These are phyloP conservation scores for Nanorana parkeri DNA, from an alignment of 2,113 vertebrate species.

Conservation along the genomic window DNA sequence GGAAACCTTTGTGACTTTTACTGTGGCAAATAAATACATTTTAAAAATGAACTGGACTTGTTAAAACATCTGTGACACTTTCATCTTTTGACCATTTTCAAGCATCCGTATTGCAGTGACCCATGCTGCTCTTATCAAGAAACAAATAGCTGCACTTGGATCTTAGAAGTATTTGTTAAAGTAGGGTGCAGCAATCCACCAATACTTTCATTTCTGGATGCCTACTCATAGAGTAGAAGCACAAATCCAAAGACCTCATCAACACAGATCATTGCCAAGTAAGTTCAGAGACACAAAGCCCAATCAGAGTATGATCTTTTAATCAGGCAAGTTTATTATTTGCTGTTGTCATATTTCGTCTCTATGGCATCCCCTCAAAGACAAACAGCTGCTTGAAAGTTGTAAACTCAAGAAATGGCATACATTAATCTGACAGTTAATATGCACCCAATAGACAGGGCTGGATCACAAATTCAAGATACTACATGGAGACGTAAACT, in stretches of 20 bases:
- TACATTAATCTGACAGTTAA: constrained; percentile 45
- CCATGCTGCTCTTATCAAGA: too few relatives aligned
- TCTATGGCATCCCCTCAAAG: constrained; percentile 14
- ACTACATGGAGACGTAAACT: constrained; percentile 28
- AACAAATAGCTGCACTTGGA: too few relatives aligned
- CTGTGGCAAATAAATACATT: too few relatives aligned
- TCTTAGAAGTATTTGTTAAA: too few relatives aligned
- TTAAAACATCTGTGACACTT: too few relatives aligned
- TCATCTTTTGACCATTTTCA: too few relatives aligned
- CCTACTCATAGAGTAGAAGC: background rate
- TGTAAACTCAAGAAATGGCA: constrained; percentile 40
- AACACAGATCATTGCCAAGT: background rate
- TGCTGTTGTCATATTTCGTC: constrained; percentile 48
- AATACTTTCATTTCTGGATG: background rate
- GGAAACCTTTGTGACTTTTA: too few relatives aligned
- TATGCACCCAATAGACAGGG: constrained; percentile 33
- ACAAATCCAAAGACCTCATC: background rate
- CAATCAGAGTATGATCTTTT: constrained; percentile 17
- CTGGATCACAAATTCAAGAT: constrained; percentile 8
- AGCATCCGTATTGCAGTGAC: too few relatives aligned
- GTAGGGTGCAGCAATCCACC: background rate
- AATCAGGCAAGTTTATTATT: constrained; percentile 50
- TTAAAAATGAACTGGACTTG: too few relatives aligned
- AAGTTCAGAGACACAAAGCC: constrained; percentile 11
- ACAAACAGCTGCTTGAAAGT: constrained; percentile 38